Evolutionary conservation across 2,113 vertebrate species (phyloP), one percentile per base, ranked within the genome.

Genomic region (Ochotona curzoniae): DNA sequence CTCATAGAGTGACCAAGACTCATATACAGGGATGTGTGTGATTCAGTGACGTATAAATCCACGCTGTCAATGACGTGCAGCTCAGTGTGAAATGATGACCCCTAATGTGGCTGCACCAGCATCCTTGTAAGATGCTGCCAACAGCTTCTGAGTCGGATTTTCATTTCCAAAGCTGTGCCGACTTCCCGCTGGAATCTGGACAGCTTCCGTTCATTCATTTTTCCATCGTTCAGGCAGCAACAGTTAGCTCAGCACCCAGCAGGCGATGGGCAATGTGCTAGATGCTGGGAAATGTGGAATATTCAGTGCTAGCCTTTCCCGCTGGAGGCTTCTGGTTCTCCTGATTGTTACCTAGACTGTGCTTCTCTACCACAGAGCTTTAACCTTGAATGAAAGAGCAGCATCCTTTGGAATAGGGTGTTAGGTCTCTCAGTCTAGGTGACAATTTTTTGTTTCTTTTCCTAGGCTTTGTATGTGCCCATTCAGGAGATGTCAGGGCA

Each of bases 51-150:
- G 66, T 1, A 25, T 32, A n/a, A 66, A 74, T 54, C 73, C 10
- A 32, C 44, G 7, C 30, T 3, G 51, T 26, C 49, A 21, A 9
- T 21, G 13, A 3, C 17, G 4, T 0, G 0, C 26, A 47, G 44
- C 28, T 75, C 8, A 4, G 17, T 87, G 70, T 63, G 69, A 91
- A 89, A 5, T 0, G 11, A 2, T 6, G 44, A 79, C 67, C 61
- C 83, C 30, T 69, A 80, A 23, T 66, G n/a, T 0, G 10, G 6
- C 67, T 2, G 1, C 8, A 8, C 26, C 51, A 35, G 14, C 15
- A 7, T n/a, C 13, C 93, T 75, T 90, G 49, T 7, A 0, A 18
- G 4, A 12, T 60, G n/a, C 17, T 21, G 7, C 2, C 7, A 13
- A 44, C 6, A 83, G 23, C 18, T 75, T 35, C 63, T 5, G 47